Evolutionary conservation across 2,888 invertebrate genomes (phyloP).

Genomic region (Allygus modestus): DNA sequence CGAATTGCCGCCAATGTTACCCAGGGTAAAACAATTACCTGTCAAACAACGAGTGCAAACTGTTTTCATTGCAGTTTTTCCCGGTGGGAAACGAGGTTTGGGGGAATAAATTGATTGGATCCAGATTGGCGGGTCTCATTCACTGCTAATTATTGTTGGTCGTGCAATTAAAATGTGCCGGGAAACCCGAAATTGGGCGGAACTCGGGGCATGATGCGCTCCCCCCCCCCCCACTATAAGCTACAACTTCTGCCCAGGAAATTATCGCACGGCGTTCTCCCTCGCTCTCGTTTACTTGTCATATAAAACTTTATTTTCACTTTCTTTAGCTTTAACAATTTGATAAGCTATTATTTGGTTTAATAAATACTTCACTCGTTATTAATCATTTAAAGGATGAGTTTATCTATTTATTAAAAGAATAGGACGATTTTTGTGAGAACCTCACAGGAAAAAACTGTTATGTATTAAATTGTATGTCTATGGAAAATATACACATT

Average conservation of each 20-base stretch:
- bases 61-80: constrained; percentile 19
- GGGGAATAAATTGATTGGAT: constrained; percentile 35
- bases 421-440: too few relatives aligned
- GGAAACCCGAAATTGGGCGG: constrained; percentile 37
- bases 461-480: too few relatives aligned
- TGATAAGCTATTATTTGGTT: too few relatives aligned
- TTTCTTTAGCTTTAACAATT: not conserved
- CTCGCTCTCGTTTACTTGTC: constrained; percentile 19
- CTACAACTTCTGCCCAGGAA: not conserved
- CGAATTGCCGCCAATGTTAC: not conserved
- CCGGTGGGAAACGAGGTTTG: constrained; percentile 21
- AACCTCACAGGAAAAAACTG: too few relatives aligned
- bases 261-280: not conserved
- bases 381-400: too few relatives aligned
- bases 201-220: constrained; percentile 8
- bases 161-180: constrained; percentile 36
- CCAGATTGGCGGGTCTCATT: constrained; percentile 2
- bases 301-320: constrained; percentile 17
- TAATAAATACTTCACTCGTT: too few relatives aligned
- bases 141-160: constrained; percentile 12
- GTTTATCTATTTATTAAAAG: too few relatives aligned
- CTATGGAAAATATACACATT: too few relatives aligned
- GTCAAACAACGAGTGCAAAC: constrained; percentile 27
- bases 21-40: not conserved
- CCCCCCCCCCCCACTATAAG: not conserved